Base-by-base conservation (phyloP, 2,797 vertebrate species). In the Euthynnus affinis region DNA sequence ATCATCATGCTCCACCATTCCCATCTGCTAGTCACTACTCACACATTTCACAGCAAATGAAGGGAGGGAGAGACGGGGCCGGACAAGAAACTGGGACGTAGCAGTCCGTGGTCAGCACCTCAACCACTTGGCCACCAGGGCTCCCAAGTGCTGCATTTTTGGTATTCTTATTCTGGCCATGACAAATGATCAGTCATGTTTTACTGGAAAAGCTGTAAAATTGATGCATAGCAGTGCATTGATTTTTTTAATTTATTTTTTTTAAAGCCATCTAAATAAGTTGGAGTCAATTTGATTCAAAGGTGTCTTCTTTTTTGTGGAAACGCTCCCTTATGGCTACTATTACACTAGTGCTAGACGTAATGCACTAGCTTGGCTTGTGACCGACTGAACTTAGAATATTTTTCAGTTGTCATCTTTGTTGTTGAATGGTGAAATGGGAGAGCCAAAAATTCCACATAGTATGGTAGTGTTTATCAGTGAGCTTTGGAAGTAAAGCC, bases 101-200 rank as follows among this genome's bases (percentile, higher is more conserved):
- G 46, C 18, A 9, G 46, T 20, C 46, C 15, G 29, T 17, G 55
- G 23, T 57, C 12, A 7, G 58, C 58, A 60, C 9, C 14, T 56
- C 53, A 25, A 56, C 25, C 23, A 1, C n/a, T 25, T 12, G 25
- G 22, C 25, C 53, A 56, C 53, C 53, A 27, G 53, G 53, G 53
- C 25, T 17, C 53, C n/a, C 53, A 23, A 27, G 52, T 57, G 22
- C 25, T 58, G 40, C 9, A 27, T 42, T 82, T 71, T 64, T 63
- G 20, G 20, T 10, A 32, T 55, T 5, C 13, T 12, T 55, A 5
- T 64, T 64, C 29, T 29, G 10, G 6, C 17, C 6, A 5, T 48
- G 13, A 55, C 23, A 65, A 49, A 60, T 65, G 29, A 60, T n/a
- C 34, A 25, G 34, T 49, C 46, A 17, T 18, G 2, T 9, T 17